A percentile compares a stretch with the other conserved stretches of the same genome.
Conservation (phyloP, 2,888 invertebrate species). For the Xestia rhomboidea region DNA sequence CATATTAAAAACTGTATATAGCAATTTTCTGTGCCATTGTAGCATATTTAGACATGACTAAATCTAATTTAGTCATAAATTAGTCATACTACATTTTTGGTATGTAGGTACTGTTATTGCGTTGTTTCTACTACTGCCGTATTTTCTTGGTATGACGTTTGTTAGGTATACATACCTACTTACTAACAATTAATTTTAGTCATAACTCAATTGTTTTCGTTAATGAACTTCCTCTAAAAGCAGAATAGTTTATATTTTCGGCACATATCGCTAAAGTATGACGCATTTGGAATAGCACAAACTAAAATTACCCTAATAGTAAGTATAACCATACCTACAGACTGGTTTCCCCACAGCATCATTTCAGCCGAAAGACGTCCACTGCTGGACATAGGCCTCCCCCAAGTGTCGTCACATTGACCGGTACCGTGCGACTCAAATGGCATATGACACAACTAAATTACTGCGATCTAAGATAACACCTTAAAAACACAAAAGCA, state of each 20-base stretch:
- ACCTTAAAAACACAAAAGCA: constrained; percentile 6
- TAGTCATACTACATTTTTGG: constrained; percentile 25
- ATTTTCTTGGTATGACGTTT: constrained; percentile 6
- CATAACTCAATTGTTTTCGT: constrained; percentile 36
- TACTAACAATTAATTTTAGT: background rate
- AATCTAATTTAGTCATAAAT: constrained; percentile 30
- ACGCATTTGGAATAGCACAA: background rate
- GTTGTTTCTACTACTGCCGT: background rate
- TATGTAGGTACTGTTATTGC: constrained; percentile 18
- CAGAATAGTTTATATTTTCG: constrained; percentile 25
- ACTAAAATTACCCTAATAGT: background rate
- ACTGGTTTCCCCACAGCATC: background rate
- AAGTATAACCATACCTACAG: too few relatives aligned
- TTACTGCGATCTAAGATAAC: background rate
- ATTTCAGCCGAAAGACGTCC: too few relatives aligned
- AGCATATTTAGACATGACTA: constrained; percentile 16
- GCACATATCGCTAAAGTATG: constrained; percentile 20
- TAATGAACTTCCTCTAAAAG: constrained; percentile 24
- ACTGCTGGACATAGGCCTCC: too few relatives aligned
- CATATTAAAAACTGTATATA: background rate
- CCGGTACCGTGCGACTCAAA: too few relatives aligned
- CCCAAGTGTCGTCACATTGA: too few relatives aligned
- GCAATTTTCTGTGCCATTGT: constrained; percentile 35
- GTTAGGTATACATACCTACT: background rate
- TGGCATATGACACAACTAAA: background rate